A percentile compares a stretch with the other conserved stretches of the same genome.
These are phyloP conservation scores for Bombylius major DNA, from an alignment of 2,888 invertebrate genomes.

Conservation along the genomic window DNA sequence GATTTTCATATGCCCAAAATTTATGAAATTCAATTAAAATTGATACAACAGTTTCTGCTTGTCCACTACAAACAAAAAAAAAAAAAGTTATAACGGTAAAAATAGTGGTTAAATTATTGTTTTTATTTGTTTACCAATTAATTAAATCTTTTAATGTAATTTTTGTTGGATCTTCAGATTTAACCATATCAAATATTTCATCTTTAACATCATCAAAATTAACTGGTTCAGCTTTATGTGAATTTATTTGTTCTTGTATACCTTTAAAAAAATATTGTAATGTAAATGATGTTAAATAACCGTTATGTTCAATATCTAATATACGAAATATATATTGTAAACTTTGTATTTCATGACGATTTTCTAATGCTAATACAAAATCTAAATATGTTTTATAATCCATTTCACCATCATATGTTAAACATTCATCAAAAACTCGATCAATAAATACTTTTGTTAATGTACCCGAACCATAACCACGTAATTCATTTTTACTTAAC, in stretches of 20 bases:
- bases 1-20: conserved; percentile 93
- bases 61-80: conserved; percentile 51
- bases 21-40: conserved; percentile 91
- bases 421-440: conserved; percentile 86
- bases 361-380: conserved; percentile 85
- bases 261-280: conserved; percentile 90
- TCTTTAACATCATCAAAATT: conserved; percentile 91
- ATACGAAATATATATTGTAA: conserved; percentile 84
- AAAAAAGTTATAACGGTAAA: conserved; percentile 6
- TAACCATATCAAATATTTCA: conserved; percentile 97
- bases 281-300: conserved; percentile 80
- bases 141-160: conserved; percentile 82
- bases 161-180: conserved; percentile 67
- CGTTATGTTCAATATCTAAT: conserved; percentile 76
- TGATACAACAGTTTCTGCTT: conserved; percentile 86
- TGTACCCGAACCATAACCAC: conserved; percentile 82
- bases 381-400: conserved; percentile 96
- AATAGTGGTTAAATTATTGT: background rate
- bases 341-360: conserved; percentile 81
- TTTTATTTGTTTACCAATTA: conserved; percentile 44
- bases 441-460: conserved; percentile 83
- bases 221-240: conserved; percentile 79
- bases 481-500: conserved; percentile 81
- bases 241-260: conserved; percentile 80
- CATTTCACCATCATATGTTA: conserved; percentile 91